Base-by-base conservation (phyloP, 1,140 invertebrate genomes). In the Nasonia giraulti region DNA sequence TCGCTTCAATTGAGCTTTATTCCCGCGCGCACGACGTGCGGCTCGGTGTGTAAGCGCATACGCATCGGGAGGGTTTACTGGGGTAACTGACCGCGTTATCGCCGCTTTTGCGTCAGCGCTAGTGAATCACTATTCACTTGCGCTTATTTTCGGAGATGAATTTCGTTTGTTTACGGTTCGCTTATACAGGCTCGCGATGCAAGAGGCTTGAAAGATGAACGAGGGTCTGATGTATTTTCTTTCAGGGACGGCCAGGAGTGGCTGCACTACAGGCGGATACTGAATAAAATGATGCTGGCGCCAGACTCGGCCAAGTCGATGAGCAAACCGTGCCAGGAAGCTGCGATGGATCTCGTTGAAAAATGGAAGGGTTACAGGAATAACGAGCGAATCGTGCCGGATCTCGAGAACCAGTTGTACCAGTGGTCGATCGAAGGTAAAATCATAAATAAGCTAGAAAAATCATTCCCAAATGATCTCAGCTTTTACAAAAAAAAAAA, bases 221-320 rank as follows among this genome's bases (percentile, higher is more conserved):
- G 62, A 66, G 62, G 20, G n/a, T 20, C n/a, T 66, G 27, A 1
- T 27, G 20, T n/a, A 75, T 76, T 62, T 82, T 83, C 6, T 66
- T 83, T 80, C 87, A 96, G 95, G 95, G 94, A 97, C 86, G 97
- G 96, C 5, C 93, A 95, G 77, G 96, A 97, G 91, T 98, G 97
- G 97, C 89, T 95, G 84, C 90, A 94, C 44, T 92, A 93, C 82
- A 93, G 97, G 47, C 93, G 94, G 88, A 95, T 96, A 86, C 92
- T 97, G 89, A 97, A 97, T 90, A 95, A 95, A 91, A 90, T 96
- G 85, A 92, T 98, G 82, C 92, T 98, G 40, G 93, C 94, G 88
- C 93, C 94, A 47, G 90, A 93, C 85, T 87, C 93, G 71, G 89
- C 93, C 68, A 83, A 88, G 80, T 93, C 93, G 89, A 89, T 95